Base-by-base conservation (phyloP, 2,888 invertebrate genomes). In the Epistrophe grossulariae region DNA sequence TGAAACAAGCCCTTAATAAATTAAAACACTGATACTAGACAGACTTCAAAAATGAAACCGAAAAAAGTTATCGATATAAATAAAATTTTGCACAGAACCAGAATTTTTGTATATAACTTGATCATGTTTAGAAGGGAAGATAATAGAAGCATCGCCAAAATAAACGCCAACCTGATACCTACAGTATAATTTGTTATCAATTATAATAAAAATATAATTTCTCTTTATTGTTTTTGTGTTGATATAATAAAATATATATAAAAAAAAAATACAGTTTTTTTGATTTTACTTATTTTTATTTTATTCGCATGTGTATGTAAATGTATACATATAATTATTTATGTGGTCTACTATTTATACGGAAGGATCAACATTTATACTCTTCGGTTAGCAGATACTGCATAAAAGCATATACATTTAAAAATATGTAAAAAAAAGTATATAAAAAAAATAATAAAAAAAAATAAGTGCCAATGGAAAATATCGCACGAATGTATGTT, bases 331-430 rank as follows among this genome's bases (percentile, higher is more conserved):
- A 74, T 79, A 76, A 76, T 38, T 48, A 48, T 64, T 71, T 79
- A 83, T 83, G 76, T 83, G 60, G 50, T 72, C 83, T 87, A 87
- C 74, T 72, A 79, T 76, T 62, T 62, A 68, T 87, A 87, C 87
- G 87, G 87, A 87, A 87, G 87, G 87, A 87, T 83, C 83, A 83
- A 83, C 72, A 79, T 87, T 87, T 87, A 87, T 87, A 87, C 83
- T 83, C 72, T 83, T 87, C 71, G 87, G 71, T 87, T 50, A 83
- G 87, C 87, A 87, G 87, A 87, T 87, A 72, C 83, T 87, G 82
- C 87, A 87, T 79, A 57, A 83, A 83, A 87, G 85, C 85, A 82
- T 66, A 55, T 50, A 52, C 77, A 71, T 71, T 50, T 60, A 72
- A 15, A 70, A 64, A 74, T 38, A 40, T 48, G 43, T 73, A 57